Percentiles rank a stretch among this genome's conserved stretches.
Evolutionary conservation across 1,140 invertebrate species (phyloP).

Genomic region (Drosophila albomicans): DNA sequence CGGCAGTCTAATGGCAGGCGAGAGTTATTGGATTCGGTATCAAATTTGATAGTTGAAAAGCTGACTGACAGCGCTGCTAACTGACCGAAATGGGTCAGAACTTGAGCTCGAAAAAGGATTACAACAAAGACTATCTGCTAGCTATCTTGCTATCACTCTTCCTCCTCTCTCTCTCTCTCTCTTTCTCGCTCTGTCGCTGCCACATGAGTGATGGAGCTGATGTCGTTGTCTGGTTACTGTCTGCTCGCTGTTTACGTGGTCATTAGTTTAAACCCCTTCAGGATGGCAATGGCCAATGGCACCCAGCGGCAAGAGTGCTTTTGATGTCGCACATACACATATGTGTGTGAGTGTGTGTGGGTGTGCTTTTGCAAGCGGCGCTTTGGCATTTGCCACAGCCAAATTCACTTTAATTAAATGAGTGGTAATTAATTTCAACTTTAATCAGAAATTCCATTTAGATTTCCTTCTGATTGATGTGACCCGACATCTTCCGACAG

Average conservation of each 20-base stretch:
- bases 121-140: conserved; percentile 53
- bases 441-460: conserved; percentile 84
- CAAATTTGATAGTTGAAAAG: conserved; percentile 77
- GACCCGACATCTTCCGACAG: conserved; percentile 69
- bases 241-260: conserved; percentile 71
- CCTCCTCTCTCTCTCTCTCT: background rate
- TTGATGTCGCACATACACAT: conserved; percentile 45
- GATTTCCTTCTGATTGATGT: conserved; percentile 83
- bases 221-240: conserved; percentile 83
- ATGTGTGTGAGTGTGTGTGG: conserved; percentile 30
- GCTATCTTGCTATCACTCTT: background rate
- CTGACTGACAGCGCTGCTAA: conserved; percentile 72
- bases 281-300: conserved; percentile 56
- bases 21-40: conserved; percentile 76
- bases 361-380: conserved; percentile 33
- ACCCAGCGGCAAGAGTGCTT: conserved; percentile 51
- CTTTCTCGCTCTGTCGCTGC: conserved; percentile 1
- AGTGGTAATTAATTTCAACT: conserved; percentile 83
- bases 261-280: conserved; percentile 79
- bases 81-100: conserved; percentile 68
- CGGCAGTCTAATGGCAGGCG: conserved; percentile 66
- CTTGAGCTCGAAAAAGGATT: conserved; percentile 14
- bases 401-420: conserved; percentile 83
- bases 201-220: conserved; percentile 74
- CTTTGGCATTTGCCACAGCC: conserved; percentile 50